A percentile compares a stretch with the other conserved stretches of the same genome.
Conservation (phyloP, 2,888 invertebrate species). For the Tromatobia lineatoria region DNA sequence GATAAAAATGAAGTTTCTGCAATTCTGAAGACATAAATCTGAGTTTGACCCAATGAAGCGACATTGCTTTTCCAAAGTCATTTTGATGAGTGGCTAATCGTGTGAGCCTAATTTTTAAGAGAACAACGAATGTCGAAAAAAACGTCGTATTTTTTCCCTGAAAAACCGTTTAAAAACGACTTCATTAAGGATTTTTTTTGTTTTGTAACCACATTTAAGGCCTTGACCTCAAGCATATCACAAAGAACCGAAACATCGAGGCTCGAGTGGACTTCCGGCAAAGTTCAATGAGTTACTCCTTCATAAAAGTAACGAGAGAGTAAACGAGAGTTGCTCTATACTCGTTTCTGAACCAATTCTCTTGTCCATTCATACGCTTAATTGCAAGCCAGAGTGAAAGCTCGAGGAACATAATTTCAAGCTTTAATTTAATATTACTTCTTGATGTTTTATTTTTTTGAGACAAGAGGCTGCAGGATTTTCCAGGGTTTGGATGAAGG, state of each 20-base stretch:
- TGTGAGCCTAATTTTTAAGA: background rate
- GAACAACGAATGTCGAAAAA: background rate
- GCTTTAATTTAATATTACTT: slow-evolving; percentile 17
- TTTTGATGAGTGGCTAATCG: background rate
- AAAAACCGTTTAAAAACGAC: background rate
- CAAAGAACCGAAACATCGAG: background rate
- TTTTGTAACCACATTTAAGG: background rate
- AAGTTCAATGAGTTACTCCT: slow-evolving; percentile 26
- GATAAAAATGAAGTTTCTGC: background rate
- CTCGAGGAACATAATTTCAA: slow-evolving; percentile 10
- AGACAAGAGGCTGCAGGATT: background rate
- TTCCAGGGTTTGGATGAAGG: background rate
- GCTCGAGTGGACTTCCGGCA: background rate
- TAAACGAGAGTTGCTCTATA: background rate
- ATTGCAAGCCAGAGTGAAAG: slow-evolving; percentile 26
- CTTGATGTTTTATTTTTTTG: background rate
- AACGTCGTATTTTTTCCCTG: background rate
- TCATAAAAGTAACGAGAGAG: slow-evolving; percentile 22
- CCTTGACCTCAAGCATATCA: slow-evolving; percentile 24
- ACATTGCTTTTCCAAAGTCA: background rate
- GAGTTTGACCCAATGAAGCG: background rate
- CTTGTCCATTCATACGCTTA: slow-evolving; percentile 15
- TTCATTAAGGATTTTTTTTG: background rate
- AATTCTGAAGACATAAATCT: background rate
- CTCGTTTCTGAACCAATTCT: background rate